phyloP scores from a whole-genome alignment of 2,113 vertebrate species.

The Montifringilla adamsi region DNA sequence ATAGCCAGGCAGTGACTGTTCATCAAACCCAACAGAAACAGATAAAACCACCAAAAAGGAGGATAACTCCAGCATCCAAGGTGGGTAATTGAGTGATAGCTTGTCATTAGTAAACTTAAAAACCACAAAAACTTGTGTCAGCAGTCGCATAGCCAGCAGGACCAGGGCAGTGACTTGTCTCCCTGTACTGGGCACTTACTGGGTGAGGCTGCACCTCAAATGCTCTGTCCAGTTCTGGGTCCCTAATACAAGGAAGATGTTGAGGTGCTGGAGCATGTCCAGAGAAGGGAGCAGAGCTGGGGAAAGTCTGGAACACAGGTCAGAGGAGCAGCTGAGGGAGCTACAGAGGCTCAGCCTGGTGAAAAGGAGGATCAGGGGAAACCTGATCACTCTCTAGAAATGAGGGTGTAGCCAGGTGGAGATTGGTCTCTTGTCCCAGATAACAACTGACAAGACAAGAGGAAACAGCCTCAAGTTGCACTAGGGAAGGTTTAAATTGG shows the following conservation, averaged over 20 bases:
- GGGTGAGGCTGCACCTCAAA: fast-evolving
- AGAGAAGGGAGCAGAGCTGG: not conserved
- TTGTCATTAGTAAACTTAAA: not conserved
- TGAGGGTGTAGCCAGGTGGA: not conserved
- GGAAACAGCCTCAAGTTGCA: not conserved
- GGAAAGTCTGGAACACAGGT: not conserved
- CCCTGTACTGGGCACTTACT: not conserved
- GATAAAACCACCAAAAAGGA: slow-evolving; percentile 85
- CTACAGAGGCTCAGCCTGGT: fast-evolving
- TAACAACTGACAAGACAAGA: not conserved
- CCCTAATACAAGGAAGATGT: not conserved
- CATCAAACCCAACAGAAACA: slow-evolving; percentile 83
- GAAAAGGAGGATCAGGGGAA: not conserved
- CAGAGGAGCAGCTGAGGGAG: not conserved
- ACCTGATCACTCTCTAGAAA: not conserved
- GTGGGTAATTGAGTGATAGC: slow-evolving; percentile 49
- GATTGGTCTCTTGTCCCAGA: fast-evolving
- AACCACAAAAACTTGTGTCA: not conserved
- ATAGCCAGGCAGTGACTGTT: slow-evolving; percentile 61
- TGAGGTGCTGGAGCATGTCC: fast-evolving
- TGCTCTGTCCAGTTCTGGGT: not conserved
- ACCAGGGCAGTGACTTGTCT: not conserved
- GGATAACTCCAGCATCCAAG: slow-evolving; percentile 83
- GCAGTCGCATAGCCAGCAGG: not conserved
- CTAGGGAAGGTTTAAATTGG: not conserved